phyloP scores from a whole-genome alignment of 2,797 vertebrate genomes.

The Alectoris magna region DNA sequence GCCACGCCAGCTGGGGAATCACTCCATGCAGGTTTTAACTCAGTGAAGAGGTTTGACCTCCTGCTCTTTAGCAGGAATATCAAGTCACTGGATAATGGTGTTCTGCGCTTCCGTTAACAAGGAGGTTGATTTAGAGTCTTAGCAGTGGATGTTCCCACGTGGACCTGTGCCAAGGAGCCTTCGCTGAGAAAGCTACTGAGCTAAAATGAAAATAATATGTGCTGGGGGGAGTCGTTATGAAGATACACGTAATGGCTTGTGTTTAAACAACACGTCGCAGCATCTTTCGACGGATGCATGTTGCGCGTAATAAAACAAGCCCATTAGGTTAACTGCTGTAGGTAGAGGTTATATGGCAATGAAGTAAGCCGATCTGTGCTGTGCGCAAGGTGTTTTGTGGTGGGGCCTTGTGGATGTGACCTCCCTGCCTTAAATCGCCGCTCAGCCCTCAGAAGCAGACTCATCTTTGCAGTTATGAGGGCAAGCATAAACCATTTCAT shows the following conservation, averaged over 20 bases:
- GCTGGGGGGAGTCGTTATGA: not conserved
- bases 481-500: not conserved
- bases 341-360: not conserved
- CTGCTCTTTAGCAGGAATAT: conserved; percentile 47
- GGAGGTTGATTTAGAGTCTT: conserved; percentile 29
- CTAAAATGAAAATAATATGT: conserved; percentile 41
- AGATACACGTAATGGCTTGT: not conserved
- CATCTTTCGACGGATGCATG: not conserved
- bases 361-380: not conserved
- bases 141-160: not conserved
- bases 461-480: not conserved
- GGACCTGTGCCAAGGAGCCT: not conserved
- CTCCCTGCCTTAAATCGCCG: not conserved
- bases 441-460: not conserved
- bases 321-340: conserved; percentile 12
- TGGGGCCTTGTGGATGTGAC: not conserved
- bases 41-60: not conserved
- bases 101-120: conserved; percentile 23
- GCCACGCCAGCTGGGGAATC: not conserved
- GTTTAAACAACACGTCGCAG: conserved; percentile 2
- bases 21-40: not conserved
- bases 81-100: not conserved
- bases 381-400: not conserved
- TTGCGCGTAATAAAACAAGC: not conserved
- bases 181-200: not conserved